A percentile compares a stretch with the other conserved stretches of the same genome.
phyloP scores from a whole-genome alignment of 2,113 vertebrate species.

The Tachuris rubrigastra region DNA sequence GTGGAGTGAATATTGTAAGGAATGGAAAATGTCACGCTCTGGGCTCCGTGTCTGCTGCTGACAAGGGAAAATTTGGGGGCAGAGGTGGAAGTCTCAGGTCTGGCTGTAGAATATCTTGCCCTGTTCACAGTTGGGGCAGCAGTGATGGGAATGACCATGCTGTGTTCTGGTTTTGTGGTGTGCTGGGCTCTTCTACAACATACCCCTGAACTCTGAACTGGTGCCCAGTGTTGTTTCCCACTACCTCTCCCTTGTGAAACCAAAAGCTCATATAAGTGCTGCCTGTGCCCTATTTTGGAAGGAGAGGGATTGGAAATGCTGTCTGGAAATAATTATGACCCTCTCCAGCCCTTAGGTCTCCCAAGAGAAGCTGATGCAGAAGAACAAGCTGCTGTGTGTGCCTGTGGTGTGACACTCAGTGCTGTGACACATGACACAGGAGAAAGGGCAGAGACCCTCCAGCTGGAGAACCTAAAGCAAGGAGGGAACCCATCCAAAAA shows the following conservation, averaged over 20 bases:
- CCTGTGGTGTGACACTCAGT: background rate
- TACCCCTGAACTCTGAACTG: accelerated
- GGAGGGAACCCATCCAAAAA: background rate
- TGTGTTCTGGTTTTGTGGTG: background rate
- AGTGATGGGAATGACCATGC: background rate
- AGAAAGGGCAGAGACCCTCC: background rate
- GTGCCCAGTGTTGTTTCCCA: background rate
- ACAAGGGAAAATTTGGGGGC: background rate
- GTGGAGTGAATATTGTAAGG: background rate
- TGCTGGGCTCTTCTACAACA: accelerated
- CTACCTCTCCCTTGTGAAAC: background rate
- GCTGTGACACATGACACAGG: background rate
- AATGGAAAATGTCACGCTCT: background rate
- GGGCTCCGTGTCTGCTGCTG: background rate
- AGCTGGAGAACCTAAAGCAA: background rate
- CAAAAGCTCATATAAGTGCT: background rate
- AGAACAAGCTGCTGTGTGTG: background rate
- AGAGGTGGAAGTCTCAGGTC: background rate
- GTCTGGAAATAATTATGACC: accelerated
- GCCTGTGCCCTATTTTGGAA: accelerated
- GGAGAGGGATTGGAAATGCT: background rate
- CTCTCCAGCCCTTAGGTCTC: background rate
- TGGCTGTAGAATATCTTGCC: background rate
- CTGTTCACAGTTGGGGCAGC: background rate
- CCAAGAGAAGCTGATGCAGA: background rate